Percentiles rank a stretch among this genome's conserved stretches.
Evolutionary conservation across 2,888 invertebrate genomes (phyloP).

Genomic region (Beris morrisii): DNA sequence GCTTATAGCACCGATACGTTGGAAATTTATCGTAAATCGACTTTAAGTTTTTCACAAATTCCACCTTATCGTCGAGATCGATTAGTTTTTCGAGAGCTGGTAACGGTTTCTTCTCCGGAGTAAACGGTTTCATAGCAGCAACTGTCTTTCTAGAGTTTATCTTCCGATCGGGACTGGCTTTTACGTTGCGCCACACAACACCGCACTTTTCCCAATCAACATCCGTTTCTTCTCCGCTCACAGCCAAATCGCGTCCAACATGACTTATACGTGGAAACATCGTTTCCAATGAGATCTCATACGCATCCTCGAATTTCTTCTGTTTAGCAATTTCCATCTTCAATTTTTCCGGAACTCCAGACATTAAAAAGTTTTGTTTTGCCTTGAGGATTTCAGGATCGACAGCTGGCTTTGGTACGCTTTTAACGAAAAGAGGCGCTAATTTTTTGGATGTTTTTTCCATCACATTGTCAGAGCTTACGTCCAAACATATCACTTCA

Average conservation of each 20-base stretch:
- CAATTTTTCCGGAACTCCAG: slow-evolving; percentile 69
- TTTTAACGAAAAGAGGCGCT: slow-evolving; percentile 71
- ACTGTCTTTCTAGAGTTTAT: background rate
- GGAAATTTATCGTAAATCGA: slow-evolving; percentile 64
- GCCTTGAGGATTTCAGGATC: slow-evolving; percentile 65
- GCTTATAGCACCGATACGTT: slow-evolving; percentile 65
- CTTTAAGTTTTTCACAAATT: slow-evolving; percentile 38
- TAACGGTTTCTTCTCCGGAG: slow-evolving; percentile 5
- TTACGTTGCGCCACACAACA: slow-evolving; percentile 15
- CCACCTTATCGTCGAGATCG: slow-evolving; percentile 20
- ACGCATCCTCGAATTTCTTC: slow-evolving; percentile 53
- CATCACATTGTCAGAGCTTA: slow-evolving; percentile 45
- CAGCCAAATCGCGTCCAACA: slow-evolving; percentile 59
- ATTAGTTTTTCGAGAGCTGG: slow-evolving; percentile 4
- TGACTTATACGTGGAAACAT: slow-evolving; percentile 68
- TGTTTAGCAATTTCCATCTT: slow-evolving; percentile 61
- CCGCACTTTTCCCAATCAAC: slow-evolving; percentile 37
- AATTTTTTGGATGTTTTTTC: slow-evolving; percentile 58
- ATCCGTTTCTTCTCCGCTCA: slow-evolving; percentile 7
- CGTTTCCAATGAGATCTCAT: slow-evolving; percentile 51
- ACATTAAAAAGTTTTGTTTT: slow-evolving; percentile 68
- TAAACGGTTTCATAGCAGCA: slow-evolving; percentile 36
- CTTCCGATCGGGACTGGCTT: slow-evolving; percentile 15
- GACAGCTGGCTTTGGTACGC: slow-evolving; percentile 59
- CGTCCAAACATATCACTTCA: slow-evolving; percentile 48